Conservation (phyloP, 2,888 invertebrate species). For the Drosophila trichaetosa region DNA sequence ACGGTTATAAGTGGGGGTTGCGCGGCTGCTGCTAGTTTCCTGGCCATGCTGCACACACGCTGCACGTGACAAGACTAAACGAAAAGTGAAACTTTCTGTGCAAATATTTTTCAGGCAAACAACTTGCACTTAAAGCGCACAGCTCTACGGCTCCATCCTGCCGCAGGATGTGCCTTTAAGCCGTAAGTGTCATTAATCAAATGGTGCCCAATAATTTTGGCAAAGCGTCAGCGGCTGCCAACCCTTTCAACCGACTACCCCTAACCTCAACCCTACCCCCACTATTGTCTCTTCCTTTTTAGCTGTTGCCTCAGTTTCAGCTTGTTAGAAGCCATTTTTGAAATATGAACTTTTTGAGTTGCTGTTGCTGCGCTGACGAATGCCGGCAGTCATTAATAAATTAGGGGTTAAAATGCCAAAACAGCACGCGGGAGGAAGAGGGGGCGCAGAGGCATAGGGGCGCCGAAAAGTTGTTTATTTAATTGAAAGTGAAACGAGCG, state of each 20-base stretch:
- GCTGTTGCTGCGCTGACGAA: conserved; percentile 50
- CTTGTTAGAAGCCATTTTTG: conserved; percentile 67
- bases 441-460: not conserved
- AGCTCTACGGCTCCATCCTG: not conserved
- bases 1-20: not conserved
- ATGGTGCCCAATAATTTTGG: conserved; percentile 74
- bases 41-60: conserved; percentile 53
- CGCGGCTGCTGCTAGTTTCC: conserved; percentile 21
- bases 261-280: conserved; percentile 1
- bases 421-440: conserved; percentile 15
- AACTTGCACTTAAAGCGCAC: conserved; percentile 40
- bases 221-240: conserved; percentile 60
- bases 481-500: conserved; percentile 76
- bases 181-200: conserved; percentile 74
- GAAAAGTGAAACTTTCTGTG: conserved; percentile 75
- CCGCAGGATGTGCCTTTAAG: conserved; percentile 22
- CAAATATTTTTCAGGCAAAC: conserved; percentile 68
- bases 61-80: conserved; percentile 76
- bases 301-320: conserved; percentile 34
- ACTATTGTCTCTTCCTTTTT: conserved; percentile 14
- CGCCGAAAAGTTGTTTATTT: conserved; percentile 74
- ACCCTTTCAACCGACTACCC: conserved; percentile 55
- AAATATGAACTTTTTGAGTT: conserved; percentile 77
- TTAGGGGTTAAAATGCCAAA: conserved; percentile 76
- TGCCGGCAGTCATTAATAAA: conserved; percentile 79